phyloP scores from a whole-genome alignment of 2,797 vertebrate genomes.

The Lerista edwardsae region DNA sequence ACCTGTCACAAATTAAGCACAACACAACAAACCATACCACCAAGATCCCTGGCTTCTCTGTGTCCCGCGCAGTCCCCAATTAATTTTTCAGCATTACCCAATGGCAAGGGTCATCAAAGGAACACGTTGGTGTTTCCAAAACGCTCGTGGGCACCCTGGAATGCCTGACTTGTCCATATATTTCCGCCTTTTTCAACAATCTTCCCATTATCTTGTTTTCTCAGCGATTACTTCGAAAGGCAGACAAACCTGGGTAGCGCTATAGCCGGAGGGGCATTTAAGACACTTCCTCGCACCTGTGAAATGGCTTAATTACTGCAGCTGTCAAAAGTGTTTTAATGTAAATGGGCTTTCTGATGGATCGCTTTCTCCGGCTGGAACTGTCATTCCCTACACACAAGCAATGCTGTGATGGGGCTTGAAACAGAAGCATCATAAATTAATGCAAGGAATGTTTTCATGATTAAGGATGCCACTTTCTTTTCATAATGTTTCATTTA shows the following conservation, averaged over 20 bases:
- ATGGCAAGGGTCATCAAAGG: slow-evolving; percentile 36
- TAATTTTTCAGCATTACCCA: slow-evolving; percentile 36
- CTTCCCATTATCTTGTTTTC: slow-evolving; percentile 65
- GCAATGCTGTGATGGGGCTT: slow-evolving; percentile 60
- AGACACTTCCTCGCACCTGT: slow-evolving; percentile 74
- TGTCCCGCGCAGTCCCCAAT: not conserved
- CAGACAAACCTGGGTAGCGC: slow-evolving; percentile 61
- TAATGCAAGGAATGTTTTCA: slow-evolving; percentile 73
- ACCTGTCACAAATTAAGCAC: not conserved
- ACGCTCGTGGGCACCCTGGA: slow-evolving; percentile 19
- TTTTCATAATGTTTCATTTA: slow-evolving; percentile 72
- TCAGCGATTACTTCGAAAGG: slow-evolving; percentile 49
- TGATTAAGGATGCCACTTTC: slow-evolving; percentile 70
- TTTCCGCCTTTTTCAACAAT: slow-evolving; percentile 37
- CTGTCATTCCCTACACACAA: slow-evolving; percentile 69
- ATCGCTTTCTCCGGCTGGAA: slow-evolving; percentile 67
- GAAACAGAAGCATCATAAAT: slow-evolving; percentile 71
- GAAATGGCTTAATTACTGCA: slow-evolving; percentile 77
- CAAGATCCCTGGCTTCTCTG: not conserved
- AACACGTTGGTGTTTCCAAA: not conserved
- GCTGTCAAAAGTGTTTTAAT: slow-evolving; percentile 78
- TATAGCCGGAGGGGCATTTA: slow-evolving; percentile 74
- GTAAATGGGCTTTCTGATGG: slow-evolving; percentile 75
- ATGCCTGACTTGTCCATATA: slow-evolving; percentile 53
- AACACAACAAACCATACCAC: not conserved